Percentiles rank a stretch among this genome's conserved stretches.
Conservation (phyloP, 2,113 vertebrate species). For the Silurus meridionalis region DNA sequence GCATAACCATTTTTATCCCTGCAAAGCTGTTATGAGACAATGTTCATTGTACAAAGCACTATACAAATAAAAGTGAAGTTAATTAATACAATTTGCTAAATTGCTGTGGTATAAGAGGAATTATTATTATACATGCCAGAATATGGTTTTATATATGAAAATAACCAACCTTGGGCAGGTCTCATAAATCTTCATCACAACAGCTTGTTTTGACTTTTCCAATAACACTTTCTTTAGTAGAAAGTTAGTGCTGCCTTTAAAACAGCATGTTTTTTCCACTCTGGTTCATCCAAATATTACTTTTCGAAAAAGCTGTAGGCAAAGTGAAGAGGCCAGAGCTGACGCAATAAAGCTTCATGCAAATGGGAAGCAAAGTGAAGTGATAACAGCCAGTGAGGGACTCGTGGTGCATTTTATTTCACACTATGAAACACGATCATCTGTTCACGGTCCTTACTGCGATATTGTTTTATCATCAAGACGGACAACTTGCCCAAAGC, state of each 20-base stretch:
- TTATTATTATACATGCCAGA: neutral
- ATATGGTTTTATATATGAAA: neutral
- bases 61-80: neutral
- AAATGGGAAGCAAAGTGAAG: conserved; percentile 2
- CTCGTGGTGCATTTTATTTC: neutral
- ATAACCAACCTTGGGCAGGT: neutral
- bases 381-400: neutral
- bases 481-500: neutral
- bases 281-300: neutral
- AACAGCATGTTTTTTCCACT: neutral
- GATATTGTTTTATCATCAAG: neutral
- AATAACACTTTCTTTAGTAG: neutral
- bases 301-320: neutral
- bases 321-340: neutral
- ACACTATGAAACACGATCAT: neutral
- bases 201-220: neutral
- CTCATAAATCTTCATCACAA: neutral
- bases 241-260: neutral
- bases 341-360: neutral
- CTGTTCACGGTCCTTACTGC: neutral
- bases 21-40: too few species aligned
- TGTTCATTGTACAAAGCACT: too few species aligned
- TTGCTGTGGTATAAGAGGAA: neutral
- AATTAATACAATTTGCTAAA: neutral
- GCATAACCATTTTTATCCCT: too few species aligned